A percentile compares a stretch with the other conserved stretches of the same genome.
phyloP scores from a whole-genome alignment of 1,140 invertebrate genomes.

The Lepeophtheirus salmonis region DNA sequence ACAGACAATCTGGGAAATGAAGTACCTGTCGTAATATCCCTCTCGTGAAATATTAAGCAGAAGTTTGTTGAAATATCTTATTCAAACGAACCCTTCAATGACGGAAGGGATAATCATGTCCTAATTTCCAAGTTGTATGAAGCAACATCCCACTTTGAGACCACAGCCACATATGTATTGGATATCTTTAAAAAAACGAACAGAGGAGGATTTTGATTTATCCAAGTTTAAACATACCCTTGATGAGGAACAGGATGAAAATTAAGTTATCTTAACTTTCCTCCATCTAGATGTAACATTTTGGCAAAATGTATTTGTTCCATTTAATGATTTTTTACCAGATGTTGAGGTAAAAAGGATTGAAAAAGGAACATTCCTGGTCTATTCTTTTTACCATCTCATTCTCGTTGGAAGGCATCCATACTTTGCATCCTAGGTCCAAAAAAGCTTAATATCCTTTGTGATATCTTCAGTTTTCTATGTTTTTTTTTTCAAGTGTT shows the following conservation, averaged over 20 bases:
- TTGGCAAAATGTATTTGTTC: no score
- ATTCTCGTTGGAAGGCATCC: no score
- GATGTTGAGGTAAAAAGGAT: no score
- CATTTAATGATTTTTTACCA: no score
- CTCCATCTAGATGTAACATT: no score
- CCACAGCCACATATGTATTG: constrained; percentile 90
- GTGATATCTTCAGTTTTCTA: no score
- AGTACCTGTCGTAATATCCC: constrained; percentile 78
- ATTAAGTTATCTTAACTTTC: no score
- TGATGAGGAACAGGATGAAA: constrained; percentile 62
- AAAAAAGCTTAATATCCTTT: no score
- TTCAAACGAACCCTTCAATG: constrained; percentile 76
- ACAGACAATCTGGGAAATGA: constrained; percentile 83
- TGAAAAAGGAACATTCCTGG: no score
- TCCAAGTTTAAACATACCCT: constrained; percentile 85
- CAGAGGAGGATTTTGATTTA: constrained; percentile 94
- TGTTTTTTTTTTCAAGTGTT: no score
- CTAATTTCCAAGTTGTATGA: constrained; percentile 94
- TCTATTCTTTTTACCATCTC: no score
- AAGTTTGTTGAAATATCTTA: constrained; percentile 49
- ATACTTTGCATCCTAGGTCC: no score
- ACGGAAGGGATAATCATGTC: constrained; percentile 70
- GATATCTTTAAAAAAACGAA: constrained; percentile 91
- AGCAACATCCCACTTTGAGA: constrained; percentile 97
- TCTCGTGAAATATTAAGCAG: constrained; percentile 77